Percentiles rank a stretch among this genome's conserved stretches.
Evolutionary conservation across 2,113 vertebrate species (phyloP).

Genomic region (Lethenteron camtschaticum): DNA sequence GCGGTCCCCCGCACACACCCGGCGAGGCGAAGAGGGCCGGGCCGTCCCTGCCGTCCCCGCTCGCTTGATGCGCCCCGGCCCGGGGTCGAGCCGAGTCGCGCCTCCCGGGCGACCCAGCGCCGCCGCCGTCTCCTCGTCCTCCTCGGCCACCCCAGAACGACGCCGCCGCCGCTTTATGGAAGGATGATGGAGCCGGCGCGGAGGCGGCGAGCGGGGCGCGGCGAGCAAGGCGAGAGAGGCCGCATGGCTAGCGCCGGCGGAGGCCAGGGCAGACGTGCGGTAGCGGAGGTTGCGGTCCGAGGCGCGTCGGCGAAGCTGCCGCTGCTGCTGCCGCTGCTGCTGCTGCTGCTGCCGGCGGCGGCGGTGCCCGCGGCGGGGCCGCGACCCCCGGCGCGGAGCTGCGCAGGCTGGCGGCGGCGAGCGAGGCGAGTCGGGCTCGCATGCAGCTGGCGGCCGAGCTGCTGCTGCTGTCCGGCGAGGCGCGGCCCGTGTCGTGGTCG

Average conservation of each 20-base stretch:
- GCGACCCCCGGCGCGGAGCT: conserved; percentile 35
- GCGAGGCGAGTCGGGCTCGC: conserved; percentile 75
- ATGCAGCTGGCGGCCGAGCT: conserved; percentile 98
- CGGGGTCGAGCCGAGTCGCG: too few relatives aligned
- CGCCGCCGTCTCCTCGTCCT: too few relatives aligned
- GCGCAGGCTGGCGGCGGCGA: conserved; percentile 56
- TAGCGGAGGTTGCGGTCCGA: background rate
- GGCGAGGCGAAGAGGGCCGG: conserved; percentile 17
- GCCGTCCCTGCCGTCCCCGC: conserved; percentile 7
- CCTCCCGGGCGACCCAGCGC: too few relatives aligned
- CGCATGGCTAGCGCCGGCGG: background rate
- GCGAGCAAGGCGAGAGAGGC: background rate
- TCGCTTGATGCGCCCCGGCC: too few relatives aligned
- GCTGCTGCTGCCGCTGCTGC: too few relatives aligned
- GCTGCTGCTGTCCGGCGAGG: conserved; percentile 82
- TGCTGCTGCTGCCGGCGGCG: conserved; percentile 15
- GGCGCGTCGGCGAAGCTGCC: too few relatives aligned
- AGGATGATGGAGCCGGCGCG: background rate
- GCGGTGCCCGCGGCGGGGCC: conserved; percentile 26
- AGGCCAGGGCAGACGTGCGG: background rate
- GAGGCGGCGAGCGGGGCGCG: background rate
- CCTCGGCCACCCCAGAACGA: too few relatives aligned
- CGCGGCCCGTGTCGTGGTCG: conserved; percentile 39
- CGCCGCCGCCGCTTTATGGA: too few relatives aligned
- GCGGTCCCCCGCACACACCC: conserved; percentile 13